phyloP scores from a whole-genome alignment of 35 echinoderm and acorn worm species.

The Amphiura filiformis region DNA sequence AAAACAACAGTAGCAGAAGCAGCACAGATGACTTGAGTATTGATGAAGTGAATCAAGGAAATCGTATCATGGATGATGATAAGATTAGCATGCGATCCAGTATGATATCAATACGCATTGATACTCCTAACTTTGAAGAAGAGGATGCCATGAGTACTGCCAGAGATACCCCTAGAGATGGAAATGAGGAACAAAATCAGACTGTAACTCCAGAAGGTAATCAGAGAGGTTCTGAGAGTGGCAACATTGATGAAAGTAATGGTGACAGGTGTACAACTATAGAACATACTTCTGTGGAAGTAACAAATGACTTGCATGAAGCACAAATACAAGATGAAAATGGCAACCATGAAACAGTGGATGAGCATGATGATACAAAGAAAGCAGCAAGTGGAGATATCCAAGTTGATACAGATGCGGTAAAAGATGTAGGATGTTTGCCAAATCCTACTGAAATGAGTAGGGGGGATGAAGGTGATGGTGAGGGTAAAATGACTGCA shows the following conservation, averaged over 20 bases:
- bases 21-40: neutral
- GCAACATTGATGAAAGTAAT: too few species aligned
- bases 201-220: neutral
- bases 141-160: neutral
- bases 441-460: too few species aligned
- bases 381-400: neutral
- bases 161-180: neutral
- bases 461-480: too few species aligned
- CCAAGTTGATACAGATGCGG: too few species aligned
- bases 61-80: neutral
- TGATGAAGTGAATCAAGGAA: neutral
- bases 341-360: neutral
- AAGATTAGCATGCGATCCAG: neutral
- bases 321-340: neutral
- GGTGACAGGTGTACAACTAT: too few species aligned
- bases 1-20: neutral
- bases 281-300: too few species aligned
- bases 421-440: too few species aligned
- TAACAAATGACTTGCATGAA: neutral
- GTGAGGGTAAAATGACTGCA: too few species aligned
- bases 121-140: neutral
- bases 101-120: neutral
- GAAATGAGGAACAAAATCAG: too few species aligned
- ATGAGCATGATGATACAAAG: neutral
- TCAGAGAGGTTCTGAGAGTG: neutral